Percentiles rank a stretch among this genome's conserved stretches.
phyloP scores from a whole-genome alignment of 2,113 vertebrate genomes.

The Procavia capensis region DNA sequence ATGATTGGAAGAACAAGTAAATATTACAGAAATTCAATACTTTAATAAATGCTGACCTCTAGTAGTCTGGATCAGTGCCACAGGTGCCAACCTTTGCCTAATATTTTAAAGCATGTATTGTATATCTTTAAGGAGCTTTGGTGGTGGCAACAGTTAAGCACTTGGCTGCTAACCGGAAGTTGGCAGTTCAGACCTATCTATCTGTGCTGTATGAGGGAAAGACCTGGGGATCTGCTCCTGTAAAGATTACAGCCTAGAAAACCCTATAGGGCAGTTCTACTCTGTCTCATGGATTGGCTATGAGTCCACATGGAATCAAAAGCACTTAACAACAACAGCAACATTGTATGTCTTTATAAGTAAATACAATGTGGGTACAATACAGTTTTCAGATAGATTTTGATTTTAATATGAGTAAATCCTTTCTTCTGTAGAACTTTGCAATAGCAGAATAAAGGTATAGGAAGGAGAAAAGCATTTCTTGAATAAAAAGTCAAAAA shows the following conservation, averaged over 20 bases:
- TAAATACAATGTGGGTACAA: background rate
- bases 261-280: background rate
- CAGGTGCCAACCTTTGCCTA: background rate
- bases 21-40: background rate
- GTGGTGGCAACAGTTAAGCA: background rate
- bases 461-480: background rate
- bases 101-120: background rate
- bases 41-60: background rate
- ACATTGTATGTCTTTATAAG: background rate
- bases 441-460: background rate
- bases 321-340: background rate
- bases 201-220: background rate
- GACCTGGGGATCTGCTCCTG: background rate
- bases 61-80: background rate
- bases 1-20: background rate
- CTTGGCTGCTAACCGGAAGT: background rate
- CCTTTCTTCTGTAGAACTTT: background rate
- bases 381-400: background rate
- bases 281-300: background rate
- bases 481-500: conserved; percentile 11
- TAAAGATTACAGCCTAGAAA: background rate
- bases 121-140: background rate
- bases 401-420: background rate
- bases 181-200: background rate
- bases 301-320: background rate